Evolutionary conservation across 53 echinoderm and acorn worm genomes (phyloP).

Genomic region (Holothuria scabra): DNA sequence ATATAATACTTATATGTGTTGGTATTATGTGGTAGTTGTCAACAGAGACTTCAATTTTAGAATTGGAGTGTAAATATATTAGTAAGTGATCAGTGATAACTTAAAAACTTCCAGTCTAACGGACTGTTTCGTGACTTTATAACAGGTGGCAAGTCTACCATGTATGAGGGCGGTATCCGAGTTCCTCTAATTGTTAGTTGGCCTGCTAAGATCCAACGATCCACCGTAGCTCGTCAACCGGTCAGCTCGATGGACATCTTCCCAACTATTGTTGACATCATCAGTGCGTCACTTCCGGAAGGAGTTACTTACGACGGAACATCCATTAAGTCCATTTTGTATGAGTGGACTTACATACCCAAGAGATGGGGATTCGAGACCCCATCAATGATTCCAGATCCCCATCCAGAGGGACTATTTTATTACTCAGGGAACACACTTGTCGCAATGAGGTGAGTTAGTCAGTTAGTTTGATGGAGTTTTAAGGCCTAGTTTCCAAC

Average conservation of each 20-base stretch:
- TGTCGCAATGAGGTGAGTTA: slow-evolving; percentile 45
- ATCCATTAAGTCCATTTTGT: neutral
- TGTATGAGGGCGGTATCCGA: slow-evolving; percentile 45
- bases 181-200: slow-evolving; percentile 40
- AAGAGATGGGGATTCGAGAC: slow-evolving; percentile 27
- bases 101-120: too few relatives aligned
- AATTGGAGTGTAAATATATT: too few relatives aligned
- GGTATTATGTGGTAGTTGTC: too few relatives aligned
- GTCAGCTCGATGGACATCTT: slow-evolving; percentile 52
- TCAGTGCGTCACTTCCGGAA: neutral
- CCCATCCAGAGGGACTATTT: slow-evolving; percentile 41
- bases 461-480: too few relatives aligned
- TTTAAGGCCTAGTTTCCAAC: too few relatives aligned
- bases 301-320: neutral
- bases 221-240: neutral
- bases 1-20: too few relatives aligned
- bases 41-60: too few relatives aligned
- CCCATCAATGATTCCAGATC: neutral
- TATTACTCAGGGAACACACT: slow-evolving; percentile 30
- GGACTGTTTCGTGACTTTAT: too few relatives aligned
- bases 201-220: slow-evolving; percentile 22
- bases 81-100: too few relatives aligned
- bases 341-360: neutral
- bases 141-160: slow-evolving; percentile 42
- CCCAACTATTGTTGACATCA: slow-evolving; percentile 48